Evolutionary conservation across 1,140 invertebrate genomes (phyloP).

Genomic region (Drosophila insularis): DNA sequence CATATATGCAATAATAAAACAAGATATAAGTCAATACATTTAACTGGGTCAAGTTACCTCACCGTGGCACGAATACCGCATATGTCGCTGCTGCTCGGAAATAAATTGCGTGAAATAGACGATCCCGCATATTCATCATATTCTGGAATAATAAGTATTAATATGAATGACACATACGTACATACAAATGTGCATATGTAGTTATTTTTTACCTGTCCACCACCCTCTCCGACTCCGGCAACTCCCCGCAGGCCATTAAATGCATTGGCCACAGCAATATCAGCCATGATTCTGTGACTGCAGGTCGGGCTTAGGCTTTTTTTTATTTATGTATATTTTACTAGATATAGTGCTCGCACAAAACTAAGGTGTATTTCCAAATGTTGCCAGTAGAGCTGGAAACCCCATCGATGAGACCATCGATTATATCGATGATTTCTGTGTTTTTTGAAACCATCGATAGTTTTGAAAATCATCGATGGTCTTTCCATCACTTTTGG

Average conservation of each 20-base stretch:
- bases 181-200: slow-evolving; percentile 25
- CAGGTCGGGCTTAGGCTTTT: too few relatives aligned
- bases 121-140: slow-evolving; percentile 92
- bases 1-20: background rate
- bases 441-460: too few relatives aligned
- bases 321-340: too few relatives aligned
- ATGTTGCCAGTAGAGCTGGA: too few relatives aligned
- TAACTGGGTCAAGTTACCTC: slow-evolving; percentile 5
- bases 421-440: too few relatives aligned
- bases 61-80: slow-evolving; percentile 91
- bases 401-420: too few relatives aligned
- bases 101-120: slow-evolving; percentile 97
- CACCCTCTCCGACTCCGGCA: slow-evolving; percentile 35
- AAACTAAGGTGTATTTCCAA: too few relatives aligned
- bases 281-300: slow-evolving; percentile 26
- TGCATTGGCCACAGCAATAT: slow-evolving; percentile 68
- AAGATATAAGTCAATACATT: slow-evolving; percentile 2
- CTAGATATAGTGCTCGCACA: too few relatives aligned
- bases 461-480: too few relatives aligned
- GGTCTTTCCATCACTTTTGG: too few relatives aligned
- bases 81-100: slow-evolving; percentile 95
- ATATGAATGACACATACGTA: slow-evolving; percentile 10
- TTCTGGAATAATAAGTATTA: slow-evolving; percentile 83
- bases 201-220: slow-evolving; percentile 48
- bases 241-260: slow-evolving; percentile 58